These are phyloP conservation scores for Phortica magna DNA, from an alignment of 2,888 invertebrate genomes.

Conservation along the genomic window DNA sequence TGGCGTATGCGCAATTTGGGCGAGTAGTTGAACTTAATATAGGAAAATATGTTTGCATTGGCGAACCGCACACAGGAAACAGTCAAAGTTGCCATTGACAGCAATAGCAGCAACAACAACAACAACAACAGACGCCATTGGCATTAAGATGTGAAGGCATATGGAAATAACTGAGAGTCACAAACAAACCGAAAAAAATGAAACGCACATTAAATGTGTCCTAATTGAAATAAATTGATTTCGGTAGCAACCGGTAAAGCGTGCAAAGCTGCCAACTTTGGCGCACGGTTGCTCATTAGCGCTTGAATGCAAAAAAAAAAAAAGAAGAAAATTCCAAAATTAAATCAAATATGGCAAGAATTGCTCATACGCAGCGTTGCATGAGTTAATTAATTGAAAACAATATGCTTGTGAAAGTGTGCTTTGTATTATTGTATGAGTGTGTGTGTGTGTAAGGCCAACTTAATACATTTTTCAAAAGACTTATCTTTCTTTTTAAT, in stretches of 20 bases:
- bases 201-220: slow-evolving; percentile 47
- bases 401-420: background rate
- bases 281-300: background rate
- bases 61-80: too few species aligned
- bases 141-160: slow-evolving; percentile 26
- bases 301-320: background rate
- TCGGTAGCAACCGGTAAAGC: slow-evolving; percentile 8
- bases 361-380: slow-evolving; percentile 1
- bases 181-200: background rate
- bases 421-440: background rate
- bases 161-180: background rate
- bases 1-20: slow-evolving; percentile 55
- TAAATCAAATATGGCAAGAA: background rate
- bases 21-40: slow-evolving; percentile 12
- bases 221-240: slow-evolving; percentile 61
- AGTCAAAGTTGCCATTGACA: too few species aligned
- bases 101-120: too few species aligned
- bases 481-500: background rate
- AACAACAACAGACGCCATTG: background rate
- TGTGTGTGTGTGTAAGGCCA: background rate
- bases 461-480: background rate
- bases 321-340: background rate
- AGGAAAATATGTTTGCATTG: too few species aligned
- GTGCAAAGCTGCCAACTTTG: background rate
- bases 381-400: slow-evolving; percentile 2